Conservation (phyloP, 2,888 invertebrate species). For the Tuberolachnus salignus region DNA sequence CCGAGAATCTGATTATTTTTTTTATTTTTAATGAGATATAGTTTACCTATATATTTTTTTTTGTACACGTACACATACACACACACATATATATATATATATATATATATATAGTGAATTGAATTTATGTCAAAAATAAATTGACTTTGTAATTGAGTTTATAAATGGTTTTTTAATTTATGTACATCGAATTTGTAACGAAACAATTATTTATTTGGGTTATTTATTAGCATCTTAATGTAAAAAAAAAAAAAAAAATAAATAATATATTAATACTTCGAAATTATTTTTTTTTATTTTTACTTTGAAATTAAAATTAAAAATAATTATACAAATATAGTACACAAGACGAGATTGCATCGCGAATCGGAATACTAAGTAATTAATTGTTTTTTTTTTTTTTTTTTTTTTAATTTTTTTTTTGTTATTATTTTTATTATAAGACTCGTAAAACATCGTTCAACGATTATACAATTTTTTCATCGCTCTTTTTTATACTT, state of each 20-base stretch:
- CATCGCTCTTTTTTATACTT: no score
- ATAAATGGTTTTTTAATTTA: slow-evolving; percentile 18
- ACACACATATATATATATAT: no score
- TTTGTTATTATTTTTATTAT: no score
- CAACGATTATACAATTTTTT: no score
- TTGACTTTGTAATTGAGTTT: slow-evolving; percentile 20
- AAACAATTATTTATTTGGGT: slow-evolving; percentile 5
- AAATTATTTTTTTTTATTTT: background rate
- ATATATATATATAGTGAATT: background rate
- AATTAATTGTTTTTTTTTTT: no score
- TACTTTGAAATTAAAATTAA: background rate
- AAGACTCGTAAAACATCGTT: no score
- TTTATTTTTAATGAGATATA: slow-evolving; percentile 1
- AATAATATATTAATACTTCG: background rate
- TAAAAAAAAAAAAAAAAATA: no score
- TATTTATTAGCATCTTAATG: slow-evolving; percentile 23
- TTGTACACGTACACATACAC: background rate
- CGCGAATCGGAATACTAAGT: no score
- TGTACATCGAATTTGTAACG: slow-evolving; percentile 14
- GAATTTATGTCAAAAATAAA: slow-evolving; percentile 18
- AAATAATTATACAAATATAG: background rate
- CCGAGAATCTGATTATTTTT: background rate
- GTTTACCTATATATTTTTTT: background rate
- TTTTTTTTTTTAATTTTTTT: no score
- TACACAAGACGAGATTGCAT: no score